Conservation (phyloP, 2,797 vertebrate genomes). For the Platyrinchus mystaceus region DNA sequence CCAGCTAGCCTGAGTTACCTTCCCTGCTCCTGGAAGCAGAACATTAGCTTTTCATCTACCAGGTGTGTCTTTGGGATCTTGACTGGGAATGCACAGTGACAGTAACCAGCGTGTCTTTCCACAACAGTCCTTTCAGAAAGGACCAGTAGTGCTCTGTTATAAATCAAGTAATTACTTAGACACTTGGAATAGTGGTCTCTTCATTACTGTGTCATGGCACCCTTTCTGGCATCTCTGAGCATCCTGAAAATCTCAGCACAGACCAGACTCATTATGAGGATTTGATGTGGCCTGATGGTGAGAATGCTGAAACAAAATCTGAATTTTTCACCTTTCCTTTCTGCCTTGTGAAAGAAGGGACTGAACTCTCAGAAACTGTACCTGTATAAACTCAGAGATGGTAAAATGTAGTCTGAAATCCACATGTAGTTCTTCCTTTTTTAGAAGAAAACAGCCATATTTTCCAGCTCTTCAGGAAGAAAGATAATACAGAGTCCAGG, state of each 20-base stretch:
- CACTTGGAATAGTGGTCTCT: neutral
- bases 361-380: neutral
- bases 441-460: neutral
- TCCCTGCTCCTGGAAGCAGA: accelerated
- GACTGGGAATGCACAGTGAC: neutral
- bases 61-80: neutral
- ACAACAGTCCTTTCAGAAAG: neutral
- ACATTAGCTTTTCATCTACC: neutral
- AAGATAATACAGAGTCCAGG: neutral
- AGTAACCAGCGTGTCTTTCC: accelerated
- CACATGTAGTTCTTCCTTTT: neutral
- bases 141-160: neutral
- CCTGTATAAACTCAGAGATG: neutral
- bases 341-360: neutral
- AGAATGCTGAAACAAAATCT: neutral
- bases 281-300: neutral
- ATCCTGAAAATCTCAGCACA: neutral
- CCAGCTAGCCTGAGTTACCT: neutral
- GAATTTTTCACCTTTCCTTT: neutral
- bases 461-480: neutral
- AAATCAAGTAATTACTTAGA: neutral
- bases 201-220: neutral
- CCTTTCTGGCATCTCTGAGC: neutral
- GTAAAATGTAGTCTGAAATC: neutral
- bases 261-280: neutral